phyloP scores from a whole-genome alignment of 2,797 vertebrate species.

The Hoplostethus atlanticus region DNA sequence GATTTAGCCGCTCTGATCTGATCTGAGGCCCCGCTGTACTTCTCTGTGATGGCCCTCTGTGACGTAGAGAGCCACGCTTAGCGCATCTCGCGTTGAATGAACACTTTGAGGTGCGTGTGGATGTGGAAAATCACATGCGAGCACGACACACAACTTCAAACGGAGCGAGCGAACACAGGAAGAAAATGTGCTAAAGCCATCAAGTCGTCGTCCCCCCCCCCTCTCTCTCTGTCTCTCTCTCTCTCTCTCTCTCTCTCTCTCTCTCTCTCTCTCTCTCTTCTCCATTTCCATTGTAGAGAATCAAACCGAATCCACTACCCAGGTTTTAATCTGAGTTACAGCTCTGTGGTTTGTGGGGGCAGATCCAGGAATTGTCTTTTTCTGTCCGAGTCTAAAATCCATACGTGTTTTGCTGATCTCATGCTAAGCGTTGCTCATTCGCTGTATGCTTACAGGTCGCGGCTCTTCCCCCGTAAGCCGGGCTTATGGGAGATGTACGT shows the following conservation, averaged over 20 bases:
- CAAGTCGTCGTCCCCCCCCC: not conserved
- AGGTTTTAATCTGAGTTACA: conserved; percentile 57
- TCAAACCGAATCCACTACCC: conserved; percentile 34
- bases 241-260: not conserved
- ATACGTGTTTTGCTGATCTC: conserved; percentile 56
- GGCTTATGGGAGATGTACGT: conserved; percentile 53
- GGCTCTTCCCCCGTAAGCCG: conserved; percentile 1
- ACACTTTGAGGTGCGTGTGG: conserved; percentile 56
- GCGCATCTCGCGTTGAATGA: conserved; percentile 8
- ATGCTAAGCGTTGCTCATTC: conserved; percentile 19
- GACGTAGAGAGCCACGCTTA: conserved; percentile 36
- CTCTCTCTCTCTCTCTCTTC: conserved; percentile 28
- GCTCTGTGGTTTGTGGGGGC: conserved; percentile 25
- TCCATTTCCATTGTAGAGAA: conserved; percentile 27
- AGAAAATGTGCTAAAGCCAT: conserved; percentile 59
- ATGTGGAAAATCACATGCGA: conserved; percentile 44
- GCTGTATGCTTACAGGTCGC: conserved; percentile 10
- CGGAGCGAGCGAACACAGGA: conserved; percentile 21
- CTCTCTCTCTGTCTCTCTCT: not conserved
- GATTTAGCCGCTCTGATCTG: conserved; percentile 44
- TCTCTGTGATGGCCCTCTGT: conserved; percentile 29
- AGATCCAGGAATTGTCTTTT: conserved; percentile 40
- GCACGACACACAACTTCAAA: conserved; percentile 56
- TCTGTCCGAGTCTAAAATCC: conserved; percentile 38
- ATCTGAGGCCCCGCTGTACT: conserved; percentile 31